Evolutionary conservation across 1,140 invertebrate genomes (phyloP).

Genomic region (Drosophila parabipectinata): DNA sequence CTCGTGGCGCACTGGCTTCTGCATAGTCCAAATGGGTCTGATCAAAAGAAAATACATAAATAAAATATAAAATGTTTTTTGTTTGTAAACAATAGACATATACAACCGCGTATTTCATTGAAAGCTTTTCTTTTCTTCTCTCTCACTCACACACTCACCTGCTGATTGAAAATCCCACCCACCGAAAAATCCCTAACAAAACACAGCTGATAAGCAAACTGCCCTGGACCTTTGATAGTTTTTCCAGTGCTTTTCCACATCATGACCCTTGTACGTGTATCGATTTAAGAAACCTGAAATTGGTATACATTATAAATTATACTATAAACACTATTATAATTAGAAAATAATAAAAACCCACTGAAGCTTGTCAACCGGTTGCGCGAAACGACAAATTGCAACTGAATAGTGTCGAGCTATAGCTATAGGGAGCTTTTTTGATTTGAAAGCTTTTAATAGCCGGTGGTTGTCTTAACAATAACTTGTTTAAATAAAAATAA

Average conservation of each 20-base stretch:
- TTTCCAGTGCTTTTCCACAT: constrained; percentile 35
- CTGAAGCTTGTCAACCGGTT: constrained; percentile 9
- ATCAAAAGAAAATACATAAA: background rate
- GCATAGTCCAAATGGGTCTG: constrained; percentile 41
- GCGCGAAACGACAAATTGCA: background rate
- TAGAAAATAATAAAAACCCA: background rate
- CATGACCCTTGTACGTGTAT: background rate
- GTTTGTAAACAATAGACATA: constrained; percentile 67
- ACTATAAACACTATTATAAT: constrained; percentile 13
- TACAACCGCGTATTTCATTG: background rate
- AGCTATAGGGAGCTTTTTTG: constrained; percentile 5
- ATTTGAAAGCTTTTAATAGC: constrained; percentile 23
- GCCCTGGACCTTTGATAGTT: background rate
- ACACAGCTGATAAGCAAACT: constrained; percentile 37
- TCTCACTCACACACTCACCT: constrained; percentile 40
- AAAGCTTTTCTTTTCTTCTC: constrained; percentile 28
- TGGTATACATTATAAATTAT: constrained; percentile 4
- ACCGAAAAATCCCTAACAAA: constrained; percentile 27
- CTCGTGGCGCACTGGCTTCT: constrained; percentile 33
- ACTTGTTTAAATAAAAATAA: too few relatives aligned
- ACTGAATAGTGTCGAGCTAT: constrained; percentile 4
- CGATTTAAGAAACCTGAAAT: constrained; percentile 4
- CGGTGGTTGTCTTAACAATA: background rate
- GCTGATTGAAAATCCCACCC: constrained; percentile 34
- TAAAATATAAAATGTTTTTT: constrained; percentile 20